Evolutionary conservation across 2,888 invertebrate genomes (phyloP).

Genomic region (Lycaena phlaeas): DNA sequence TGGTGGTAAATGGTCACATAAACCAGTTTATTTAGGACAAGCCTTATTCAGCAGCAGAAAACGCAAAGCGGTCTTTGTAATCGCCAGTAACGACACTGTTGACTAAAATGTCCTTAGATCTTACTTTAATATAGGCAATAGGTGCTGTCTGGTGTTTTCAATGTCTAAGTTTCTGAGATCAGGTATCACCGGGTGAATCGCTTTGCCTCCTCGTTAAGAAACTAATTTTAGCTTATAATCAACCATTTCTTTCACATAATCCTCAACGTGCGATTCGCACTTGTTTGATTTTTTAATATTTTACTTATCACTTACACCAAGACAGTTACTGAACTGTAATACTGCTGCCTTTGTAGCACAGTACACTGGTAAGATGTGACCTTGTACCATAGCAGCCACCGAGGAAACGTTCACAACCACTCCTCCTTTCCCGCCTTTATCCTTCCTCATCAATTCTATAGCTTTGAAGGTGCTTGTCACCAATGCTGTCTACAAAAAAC

Average conservation of each 20-base stretch:
- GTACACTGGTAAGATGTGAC: slow-evolving; percentile 23
- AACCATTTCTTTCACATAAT: neutral
- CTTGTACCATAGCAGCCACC: slow-evolving; percentile 21
- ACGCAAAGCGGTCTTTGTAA: too few species aligned
- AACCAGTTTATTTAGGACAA: too few species aligned
- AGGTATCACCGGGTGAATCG: too few species aligned
- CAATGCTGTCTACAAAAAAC: slow-evolving; percentile 21
- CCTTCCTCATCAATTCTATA: slow-evolving; percentile 27
- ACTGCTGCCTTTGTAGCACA: slow-evolving; percentile 26
- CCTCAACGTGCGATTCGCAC: neutral
- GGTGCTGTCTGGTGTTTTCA: too few species aligned
- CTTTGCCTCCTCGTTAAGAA: too few species aligned
- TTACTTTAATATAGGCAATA: too few species aligned
- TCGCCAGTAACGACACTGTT: too few species aligned
- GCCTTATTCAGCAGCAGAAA: too few species aligned
- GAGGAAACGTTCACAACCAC: slow-evolving; percentile 28
- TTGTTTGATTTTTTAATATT: neutral
- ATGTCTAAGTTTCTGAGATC: too few species aligned
- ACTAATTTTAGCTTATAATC: too few species aligned
- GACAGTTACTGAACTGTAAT: slow-evolving; percentile 27
- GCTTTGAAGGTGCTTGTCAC: slow-evolving; percentile 26
- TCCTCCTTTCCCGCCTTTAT: slow-evolving; percentile 27
- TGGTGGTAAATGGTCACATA: too few species aligned
- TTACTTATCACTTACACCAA: slow-evolving; percentile 24
- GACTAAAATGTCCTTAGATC: too few species aligned